Conservation (phyloP, 2,113 vertebrate species). For the Dasyurus viverrinus region DNA sequence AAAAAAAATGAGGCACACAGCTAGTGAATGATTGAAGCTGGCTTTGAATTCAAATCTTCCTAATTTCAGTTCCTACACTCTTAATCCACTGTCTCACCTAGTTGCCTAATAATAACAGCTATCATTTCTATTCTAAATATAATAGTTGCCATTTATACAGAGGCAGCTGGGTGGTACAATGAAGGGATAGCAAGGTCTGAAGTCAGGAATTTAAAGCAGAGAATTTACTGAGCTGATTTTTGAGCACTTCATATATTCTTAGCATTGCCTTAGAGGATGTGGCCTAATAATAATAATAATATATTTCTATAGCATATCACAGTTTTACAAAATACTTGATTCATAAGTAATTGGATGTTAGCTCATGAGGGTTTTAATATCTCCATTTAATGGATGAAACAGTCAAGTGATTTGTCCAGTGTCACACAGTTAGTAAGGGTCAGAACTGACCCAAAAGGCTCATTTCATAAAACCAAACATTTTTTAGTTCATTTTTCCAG, state of each 20-base stretch:
- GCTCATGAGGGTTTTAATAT: no score
- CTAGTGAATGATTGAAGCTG: not conserved
- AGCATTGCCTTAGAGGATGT: no score
- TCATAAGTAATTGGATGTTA: no score
- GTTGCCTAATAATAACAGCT: not conserved
- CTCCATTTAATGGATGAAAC: not conserved
- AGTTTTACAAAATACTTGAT: no score
- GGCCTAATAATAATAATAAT: no score
- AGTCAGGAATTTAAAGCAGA: not conserved
- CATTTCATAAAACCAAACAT: not conserved
- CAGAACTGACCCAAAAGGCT: not conserved
- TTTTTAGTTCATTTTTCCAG: not conserved
- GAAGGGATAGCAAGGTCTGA: not conserved
- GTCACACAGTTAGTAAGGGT: not conserved
- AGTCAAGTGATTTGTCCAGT: not conserved
- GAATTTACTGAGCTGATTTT: no score
- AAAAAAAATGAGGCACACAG: not conserved
- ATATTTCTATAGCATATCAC: no score
- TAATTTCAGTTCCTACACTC: not conserved
- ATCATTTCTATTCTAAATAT: not conserved
- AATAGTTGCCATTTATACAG: not conserved
- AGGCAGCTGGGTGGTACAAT: not conserved
- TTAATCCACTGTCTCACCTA: not conserved
- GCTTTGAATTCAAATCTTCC: not conserved
- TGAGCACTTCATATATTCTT: no score